Percentiles rank a stretch among this genome's conserved stretches.
phyloP scores from a whole-genome alignment of 2,113 vertebrate genomes.

The Eudyptes chrysolophus region DNA sequence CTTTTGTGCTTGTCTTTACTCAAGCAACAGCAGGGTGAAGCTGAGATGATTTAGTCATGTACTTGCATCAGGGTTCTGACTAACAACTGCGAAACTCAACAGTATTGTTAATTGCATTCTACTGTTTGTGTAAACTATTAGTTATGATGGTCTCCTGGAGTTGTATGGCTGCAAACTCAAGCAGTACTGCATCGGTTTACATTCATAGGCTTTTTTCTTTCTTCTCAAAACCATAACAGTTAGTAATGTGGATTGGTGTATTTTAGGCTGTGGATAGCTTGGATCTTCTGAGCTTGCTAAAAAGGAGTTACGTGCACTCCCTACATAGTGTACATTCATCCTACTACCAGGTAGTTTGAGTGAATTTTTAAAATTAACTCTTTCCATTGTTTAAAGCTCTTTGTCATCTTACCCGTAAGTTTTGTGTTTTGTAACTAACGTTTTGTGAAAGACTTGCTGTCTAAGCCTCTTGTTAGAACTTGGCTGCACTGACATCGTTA shows the following conservation, averaged over 20 bases:
- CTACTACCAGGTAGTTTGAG: background rate
- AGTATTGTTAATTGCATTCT: background rate
- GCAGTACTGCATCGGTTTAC: background rate
- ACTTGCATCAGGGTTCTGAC: background rate
- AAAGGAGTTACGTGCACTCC: background rate
- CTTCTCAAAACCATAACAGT: background rate
- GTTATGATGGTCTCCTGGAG: background rate
- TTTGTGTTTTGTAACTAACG: background rate
- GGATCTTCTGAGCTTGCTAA: background rate
- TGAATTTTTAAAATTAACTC: background rate
- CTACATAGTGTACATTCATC: background rate
- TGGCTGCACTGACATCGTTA: background rate
- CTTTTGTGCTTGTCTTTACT: background rate
- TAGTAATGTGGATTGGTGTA: background rate
- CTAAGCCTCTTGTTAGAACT: background rate
- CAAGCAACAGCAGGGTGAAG: background rate
- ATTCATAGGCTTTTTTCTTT: background rate
- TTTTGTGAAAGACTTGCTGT: background rate
- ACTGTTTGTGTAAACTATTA: background rate
- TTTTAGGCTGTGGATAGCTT: background rate
- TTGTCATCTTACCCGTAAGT: background rate
- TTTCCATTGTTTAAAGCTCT: background rate
- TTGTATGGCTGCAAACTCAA: background rate
- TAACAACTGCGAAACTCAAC: background rate
- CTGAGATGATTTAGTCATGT: background rate